Percentiles rank a stretch among this genome's conserved stretches.
Evolutionary conservation across 2,888 invertebrate genomes (phyloP).

Genomic region (Orgyia antiqua): DNA sequence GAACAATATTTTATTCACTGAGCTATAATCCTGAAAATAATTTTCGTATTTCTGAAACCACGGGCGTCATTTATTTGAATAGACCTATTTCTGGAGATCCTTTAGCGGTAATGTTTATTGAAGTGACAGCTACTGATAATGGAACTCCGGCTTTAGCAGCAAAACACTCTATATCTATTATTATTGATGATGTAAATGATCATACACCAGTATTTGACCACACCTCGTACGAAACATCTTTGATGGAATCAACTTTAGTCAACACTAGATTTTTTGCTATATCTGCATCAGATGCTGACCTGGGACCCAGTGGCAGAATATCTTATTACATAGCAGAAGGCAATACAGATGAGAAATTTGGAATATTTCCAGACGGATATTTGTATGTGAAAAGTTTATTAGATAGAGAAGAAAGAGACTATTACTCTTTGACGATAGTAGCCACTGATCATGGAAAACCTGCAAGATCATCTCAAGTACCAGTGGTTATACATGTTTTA

Average conservation of each 20-base stretch:
- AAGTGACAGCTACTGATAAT: constrained; percentile 91
- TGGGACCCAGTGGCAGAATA: constrained; percentile 87
- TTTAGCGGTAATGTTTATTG: constrained; percentile 82
- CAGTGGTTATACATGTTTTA: constrained; percentile 93
- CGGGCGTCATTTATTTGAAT: constrained; percentile 93
- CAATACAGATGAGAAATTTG: constrained; percentile 91
- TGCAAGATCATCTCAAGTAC: constrained; percentile 88
- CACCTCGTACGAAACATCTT: constrained; percentile 93
- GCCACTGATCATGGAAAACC: constrained; percentile 90
- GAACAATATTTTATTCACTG: constrained; percentile 88
- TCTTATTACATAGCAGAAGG: constrained; percentile 91
- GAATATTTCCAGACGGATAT: constrained; percentile 96
- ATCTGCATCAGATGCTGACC: constrained; percentile 92
- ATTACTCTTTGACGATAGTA: constrained; percentile 91
- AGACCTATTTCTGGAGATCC: constrained; percentile 88
- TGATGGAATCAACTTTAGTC: constrained; percentile 92
- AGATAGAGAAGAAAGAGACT: constrained; percentile 94
- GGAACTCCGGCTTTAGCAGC: constrained; percentile 86
- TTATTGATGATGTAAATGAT: constrained; percentile 94
- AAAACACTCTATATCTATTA: constrained; percentile 84
- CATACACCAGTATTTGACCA: constrained; percentile 96
- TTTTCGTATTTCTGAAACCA: constrained; percentile 90
- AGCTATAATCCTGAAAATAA: constrained; percentile 88
- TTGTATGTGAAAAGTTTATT: constrained; percentile 91
- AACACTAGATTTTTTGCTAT: constrained; percentile 95